These are phyloP conservation scores for Lithodes maja DNA, from an alignment of 2,888 invertebrate genomes.

Conservation along the genomic window DNA sequence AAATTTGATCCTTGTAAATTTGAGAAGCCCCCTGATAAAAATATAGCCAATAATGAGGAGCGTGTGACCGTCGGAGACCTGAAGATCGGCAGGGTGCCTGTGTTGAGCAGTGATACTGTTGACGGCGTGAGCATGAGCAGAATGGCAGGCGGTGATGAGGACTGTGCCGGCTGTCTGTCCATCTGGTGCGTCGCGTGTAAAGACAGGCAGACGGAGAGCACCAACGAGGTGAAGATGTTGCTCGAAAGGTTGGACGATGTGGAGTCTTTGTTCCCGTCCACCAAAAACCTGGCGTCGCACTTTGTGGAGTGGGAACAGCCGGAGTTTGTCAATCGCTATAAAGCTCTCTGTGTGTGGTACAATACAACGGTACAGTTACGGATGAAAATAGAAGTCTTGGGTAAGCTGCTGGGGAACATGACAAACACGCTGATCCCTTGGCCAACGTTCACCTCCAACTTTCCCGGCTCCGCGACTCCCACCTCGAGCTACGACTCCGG, in stretches of 20 bases:
- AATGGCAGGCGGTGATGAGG: slow-evolving; percentile 38
- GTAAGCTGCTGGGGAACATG: slow-evolving; percentile 71
- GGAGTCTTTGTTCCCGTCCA: slow-evolving; percentile 88
- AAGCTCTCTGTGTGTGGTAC: slow-evolving; percentile 93
- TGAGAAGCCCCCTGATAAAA: slow-evolving; percentile 53
- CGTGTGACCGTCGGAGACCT: slow-evolving; percentile 42
- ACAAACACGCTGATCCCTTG: slow-evolving; percentile 67
- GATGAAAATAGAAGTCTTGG: slow-evolving; percentile 83
- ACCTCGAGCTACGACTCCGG: slow-evolving; percentile 58
- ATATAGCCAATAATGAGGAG: slow-evolving; percentile 42
- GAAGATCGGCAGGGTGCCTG: slow-evolving; percentile 42
- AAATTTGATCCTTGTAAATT: slow-evolving; percentile 76
- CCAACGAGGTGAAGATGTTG: slow-evolving; percentile 84
- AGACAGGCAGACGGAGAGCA: slow-evolving; percentile 83
- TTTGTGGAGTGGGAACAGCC: slow-evolving; percentile 83
- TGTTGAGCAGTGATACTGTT: background rate
- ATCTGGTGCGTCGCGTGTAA: slow-evolving; percentile 84
- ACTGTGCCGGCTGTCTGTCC: slow-evolving; percentile 82
- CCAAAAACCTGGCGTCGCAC: slow-evolving; percentile 84
- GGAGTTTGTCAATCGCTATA: slow-evolving; percentile 81
- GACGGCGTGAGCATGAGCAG: slow-evolving; percentile 43
- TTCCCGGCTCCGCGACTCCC: slow-evolving; percentile 27
- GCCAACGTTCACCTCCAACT: slow-evolving; percentile 61
- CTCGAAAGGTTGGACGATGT: slow-evolving; percentile 84
- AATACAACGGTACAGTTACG: slow-evolving; percentile 91